Conservation (phyloP, 1,140 invertebrate species). For the Propsilocerus akamusi region DNA sequence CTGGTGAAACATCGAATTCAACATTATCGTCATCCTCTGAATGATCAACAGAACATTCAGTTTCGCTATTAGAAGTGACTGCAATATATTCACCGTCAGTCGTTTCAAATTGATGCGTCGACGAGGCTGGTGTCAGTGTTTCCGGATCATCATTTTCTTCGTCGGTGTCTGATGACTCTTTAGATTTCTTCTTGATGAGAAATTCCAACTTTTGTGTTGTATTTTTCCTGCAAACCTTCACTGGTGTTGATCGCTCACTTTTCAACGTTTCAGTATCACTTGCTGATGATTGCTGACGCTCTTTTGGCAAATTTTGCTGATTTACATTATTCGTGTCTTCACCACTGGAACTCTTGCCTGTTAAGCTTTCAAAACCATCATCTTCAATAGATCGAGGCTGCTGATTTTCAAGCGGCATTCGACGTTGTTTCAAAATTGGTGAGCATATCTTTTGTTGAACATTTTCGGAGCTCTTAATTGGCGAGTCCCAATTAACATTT, state of each 20-base stretch:
- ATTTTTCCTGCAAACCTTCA: not conserved
- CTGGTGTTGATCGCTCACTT: not conserved
- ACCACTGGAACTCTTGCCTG: conserved; percentile 59
- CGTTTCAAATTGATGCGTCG: conserved; percentile 17
- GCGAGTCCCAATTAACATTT: conserved; percentile 22
- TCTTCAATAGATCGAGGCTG: conserved; percentile 31
- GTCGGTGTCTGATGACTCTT: not conserved
- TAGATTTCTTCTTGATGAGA: not conserved
- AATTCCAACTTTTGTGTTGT: too few relatives aligned
- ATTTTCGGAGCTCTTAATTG: conserved; percentile 12
- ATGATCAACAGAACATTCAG: conserved; percentile 36
- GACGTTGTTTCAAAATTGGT: conserved; percentile 10
- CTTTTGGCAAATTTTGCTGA: not conserved
- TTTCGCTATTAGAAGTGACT: conserved; percentile 67
- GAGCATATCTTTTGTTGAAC: conserved; percentile 7
- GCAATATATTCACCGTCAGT: conserved; percentile 67
- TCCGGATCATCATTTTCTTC: conserved; percentile 9
- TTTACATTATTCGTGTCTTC: conserved; percentile 26
- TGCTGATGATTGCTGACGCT: not conserved
- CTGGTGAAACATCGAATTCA: conserved; percentile 54
- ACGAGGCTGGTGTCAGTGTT: not conserved
- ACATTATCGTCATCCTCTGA: conserved; percentile 29
- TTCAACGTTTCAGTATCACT: conserved; percentile 7
- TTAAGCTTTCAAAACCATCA: conserved; percentile 73
- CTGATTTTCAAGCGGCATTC: conserved; percentile 7